phyloP scores from a whole-genome alignment of 2,888 invertebrate species.

The Atethmia centrago region DNA sequence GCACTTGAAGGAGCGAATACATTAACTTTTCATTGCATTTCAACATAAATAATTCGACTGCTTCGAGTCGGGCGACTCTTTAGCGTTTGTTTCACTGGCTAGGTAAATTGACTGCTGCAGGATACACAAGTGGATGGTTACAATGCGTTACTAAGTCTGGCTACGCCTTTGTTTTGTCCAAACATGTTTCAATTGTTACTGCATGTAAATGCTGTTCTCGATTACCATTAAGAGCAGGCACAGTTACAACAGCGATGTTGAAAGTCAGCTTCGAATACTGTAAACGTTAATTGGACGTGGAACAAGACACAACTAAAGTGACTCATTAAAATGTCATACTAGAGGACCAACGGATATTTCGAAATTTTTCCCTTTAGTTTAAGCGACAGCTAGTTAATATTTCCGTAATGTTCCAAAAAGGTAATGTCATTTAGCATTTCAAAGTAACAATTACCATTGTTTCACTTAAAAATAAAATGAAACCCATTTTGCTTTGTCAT shows the following conservation, averaged over 20 bases:
- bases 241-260: constrained; percentile 73
- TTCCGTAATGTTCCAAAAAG: constrained; percentile 37
- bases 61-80: constrained; percentile 41
- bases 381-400: constrained; percentile 59
- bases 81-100: constrained; percentile 60
- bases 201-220: constrained; percentile 82
- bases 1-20: constrained; percentile 77
- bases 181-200: constrained; percentile 81
- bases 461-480: constrained; percentile 28
- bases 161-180: constrained; percentile 83
- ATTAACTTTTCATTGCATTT: constrained; percentile 71
- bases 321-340: constrained; percentile 73
- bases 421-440: constrained; percentile 28
- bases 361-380: constrained; percentile 59
- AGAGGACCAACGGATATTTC: constrained; percentile 64
- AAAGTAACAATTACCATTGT: constrained; percentile 39
- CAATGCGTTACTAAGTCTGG: constrained; percentile 69
- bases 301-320: constrained; percentile 70
- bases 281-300: constrained; percentile 80
- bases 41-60: constrained; percentile 61
- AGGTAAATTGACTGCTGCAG: constrained; percentile 57
- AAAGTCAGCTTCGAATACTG: constrained; percentile 75
- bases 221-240: constrained; percentile 77
- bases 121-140: constrained; percentile 61
- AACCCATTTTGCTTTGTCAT: constrained; percentile 15